These are phyloP conservation scores for Pelmatolapia mariae DNA, from an alignment of 2,113 vertebrate species.

Conservation along the genomic window DNA sequence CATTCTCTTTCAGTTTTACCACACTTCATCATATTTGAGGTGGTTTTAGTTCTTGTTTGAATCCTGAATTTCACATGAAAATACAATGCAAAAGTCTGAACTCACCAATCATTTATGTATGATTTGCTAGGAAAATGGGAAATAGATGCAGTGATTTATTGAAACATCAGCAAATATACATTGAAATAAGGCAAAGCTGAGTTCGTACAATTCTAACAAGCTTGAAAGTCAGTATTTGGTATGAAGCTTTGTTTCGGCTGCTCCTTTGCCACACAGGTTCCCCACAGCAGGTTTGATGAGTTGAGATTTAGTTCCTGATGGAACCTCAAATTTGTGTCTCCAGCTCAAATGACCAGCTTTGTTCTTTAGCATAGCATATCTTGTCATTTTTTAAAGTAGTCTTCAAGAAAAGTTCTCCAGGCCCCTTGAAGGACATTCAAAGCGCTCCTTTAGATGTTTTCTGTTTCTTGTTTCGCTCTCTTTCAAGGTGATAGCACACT, in stretches of 20 bases:
- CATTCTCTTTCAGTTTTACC: not conserved
- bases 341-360: not conserved
- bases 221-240: not conserved
- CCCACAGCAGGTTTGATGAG: not conserved
- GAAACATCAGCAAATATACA: not conserved
- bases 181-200: not conserved
- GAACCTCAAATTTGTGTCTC: not conserved
- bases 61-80: not conserved
- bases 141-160: not conserved
- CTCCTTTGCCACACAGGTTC: not conserved
- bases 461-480: not conserved
- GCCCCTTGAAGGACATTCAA: not conserved
- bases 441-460: not conserved
- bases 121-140: not conserved
- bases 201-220: not conserved
- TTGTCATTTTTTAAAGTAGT: not conserved
- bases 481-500: not conserved
- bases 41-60: not conserved
- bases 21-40: not conserved
- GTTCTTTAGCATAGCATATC: not conserved
- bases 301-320: not conserved
- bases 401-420: not conserved
- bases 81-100: not conserved
- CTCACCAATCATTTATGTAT: not conserved
- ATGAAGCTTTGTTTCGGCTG: not conserved